Percentiles rank a stretch among this genome's conserved stretches.
phyloP scores from a whole-genome alignment of 1,140 invertebrate genomes.

The Zaprionus lachaisei region DNA sequence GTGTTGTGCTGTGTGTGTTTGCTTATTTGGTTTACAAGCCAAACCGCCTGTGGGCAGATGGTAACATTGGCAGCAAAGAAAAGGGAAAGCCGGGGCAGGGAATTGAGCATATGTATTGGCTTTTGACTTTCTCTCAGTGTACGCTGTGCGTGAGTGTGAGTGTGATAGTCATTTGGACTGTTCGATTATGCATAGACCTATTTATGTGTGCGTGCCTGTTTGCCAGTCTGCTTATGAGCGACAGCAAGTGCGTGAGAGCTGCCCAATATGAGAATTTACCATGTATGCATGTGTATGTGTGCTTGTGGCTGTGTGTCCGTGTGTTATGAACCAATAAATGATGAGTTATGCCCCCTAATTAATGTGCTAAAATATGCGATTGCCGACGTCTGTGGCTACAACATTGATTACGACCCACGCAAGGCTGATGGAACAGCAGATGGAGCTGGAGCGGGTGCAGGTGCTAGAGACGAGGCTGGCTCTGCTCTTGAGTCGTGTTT shows the following conservation, averaged over 20 bases:
- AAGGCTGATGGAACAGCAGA: not conserved
- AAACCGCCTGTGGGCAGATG: conserved; percentile 14
- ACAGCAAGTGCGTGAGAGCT: conserved; percentile 37
- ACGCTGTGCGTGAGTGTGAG: conserved; percentile 14
- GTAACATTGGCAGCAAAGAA: not conserved
- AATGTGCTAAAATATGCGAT: conserved; percentile 70
- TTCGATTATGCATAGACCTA: conserved; percentile 68
- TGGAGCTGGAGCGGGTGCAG: too few relatives aligned
- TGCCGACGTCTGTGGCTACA: conserved; percentile 57
- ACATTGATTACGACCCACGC: conserved; percentile 28
- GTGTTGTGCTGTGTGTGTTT: conserved; percentile 2
- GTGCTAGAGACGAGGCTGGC: not conserved
- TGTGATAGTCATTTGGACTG: conserved; percentile 50
- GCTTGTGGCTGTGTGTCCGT: conserved; percentile 8
- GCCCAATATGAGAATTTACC: conserved; percentile 52
- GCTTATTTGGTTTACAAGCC: conserved; percentile 36
- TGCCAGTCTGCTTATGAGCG: conserved; percentile 7
- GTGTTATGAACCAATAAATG: conserved; percentile 69
- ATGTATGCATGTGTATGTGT: conserved; percentile 31
- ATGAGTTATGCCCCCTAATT: conserved; percentile 76
- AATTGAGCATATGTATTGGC: conserved; percentile 31
- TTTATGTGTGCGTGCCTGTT: conserved; percentile 13
- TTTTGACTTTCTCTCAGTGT: conserved; percentile 12
- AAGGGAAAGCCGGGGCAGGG: not conserved
- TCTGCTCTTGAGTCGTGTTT: conserved; percentile 23